These are phyloP conservation scores for Aphaenogaster rudis DNA, from an alignment of 1,140 invertebrate genomes.

Conservation along the genomic window DNA sequence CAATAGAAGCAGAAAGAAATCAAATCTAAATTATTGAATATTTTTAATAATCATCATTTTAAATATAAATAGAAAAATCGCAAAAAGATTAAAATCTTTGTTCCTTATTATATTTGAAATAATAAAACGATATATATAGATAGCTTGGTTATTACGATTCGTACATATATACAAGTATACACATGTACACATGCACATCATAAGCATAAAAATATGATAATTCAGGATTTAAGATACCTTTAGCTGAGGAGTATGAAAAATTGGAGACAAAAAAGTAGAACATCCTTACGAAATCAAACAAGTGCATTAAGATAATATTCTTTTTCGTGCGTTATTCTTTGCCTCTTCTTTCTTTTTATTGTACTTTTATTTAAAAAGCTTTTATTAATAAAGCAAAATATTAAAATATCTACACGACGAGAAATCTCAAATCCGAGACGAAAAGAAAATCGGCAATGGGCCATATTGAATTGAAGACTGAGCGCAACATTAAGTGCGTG, in stretches of 20 bases:
- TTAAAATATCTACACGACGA: not conserved
- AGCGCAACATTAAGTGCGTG: not conserved
- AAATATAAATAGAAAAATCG: too few species aligned
- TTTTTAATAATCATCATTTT: too few species aligned
- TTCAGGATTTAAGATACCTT: not conserved
- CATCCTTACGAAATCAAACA: not conserved
- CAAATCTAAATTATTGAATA: too few species aligned
- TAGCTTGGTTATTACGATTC: not conserved
- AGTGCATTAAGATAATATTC: not conserved
- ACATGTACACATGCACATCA: not conserved
- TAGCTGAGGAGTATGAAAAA: not conserved
- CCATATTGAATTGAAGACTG: slow-evolving; percentile 14
- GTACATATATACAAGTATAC: not conserved
- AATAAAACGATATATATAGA: too few species aligned
- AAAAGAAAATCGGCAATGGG: not conserved
- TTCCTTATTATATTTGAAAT: too few species aligned
- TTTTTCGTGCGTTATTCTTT: not conserved
- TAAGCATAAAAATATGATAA: not conserved
- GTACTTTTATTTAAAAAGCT: not conserved
- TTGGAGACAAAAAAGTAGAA: not conserved
- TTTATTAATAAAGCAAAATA: not conserved
- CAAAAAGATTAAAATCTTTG: too few species aligned
- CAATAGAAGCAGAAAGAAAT: too few species aligned
- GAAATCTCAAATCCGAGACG: not conserved
- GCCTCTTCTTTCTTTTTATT: not conserved